A percentile compares a stretch with the other conserved stretches of the same genome.
These are phyloP conservation scores for Onthophagus sagittarius DNA, from an alignment of 2,888 invertebrate genomes.

Conservation along the genomic window DNA sequence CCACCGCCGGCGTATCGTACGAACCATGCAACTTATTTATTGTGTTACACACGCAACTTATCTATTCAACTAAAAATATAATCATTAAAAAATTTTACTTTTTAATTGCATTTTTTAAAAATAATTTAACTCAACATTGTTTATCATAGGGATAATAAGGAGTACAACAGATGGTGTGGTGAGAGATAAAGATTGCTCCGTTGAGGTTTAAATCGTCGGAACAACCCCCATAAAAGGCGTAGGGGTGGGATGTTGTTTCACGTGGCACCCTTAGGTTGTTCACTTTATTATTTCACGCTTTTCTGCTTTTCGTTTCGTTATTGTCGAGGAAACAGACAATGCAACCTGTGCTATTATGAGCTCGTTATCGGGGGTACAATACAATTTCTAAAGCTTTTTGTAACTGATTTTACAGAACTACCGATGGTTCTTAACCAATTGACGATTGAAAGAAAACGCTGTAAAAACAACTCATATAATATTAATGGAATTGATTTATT, in stretches of 20 bases:
- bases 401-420: neutral
- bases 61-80: neutral
- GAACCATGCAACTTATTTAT: neutral
- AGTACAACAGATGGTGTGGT: neutral
- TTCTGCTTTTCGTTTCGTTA: neutral
- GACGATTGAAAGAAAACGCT: neutral
- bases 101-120: neutral
- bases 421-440: neutral
- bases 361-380: neutral
- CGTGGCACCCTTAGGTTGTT: constrained; percentile 31
- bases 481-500: too few species aligned
- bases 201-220: constrained; percentile 38
- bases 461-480: neutral
- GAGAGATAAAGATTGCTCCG: constrained; percentile 32
- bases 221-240: constrained; percentile 35
- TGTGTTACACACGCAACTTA: neutral
- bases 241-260: constrained; percentile 35
- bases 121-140: neutral
- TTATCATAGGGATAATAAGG: neutral
- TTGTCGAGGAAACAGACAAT: neutral
- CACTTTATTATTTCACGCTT: constrained; percentile 13
- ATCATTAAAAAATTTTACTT: neutral
- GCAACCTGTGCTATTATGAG: neutral
- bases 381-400: neutral
- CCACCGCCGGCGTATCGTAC: constrained; percentile 12